phyloP scores from a whole-genome alignment of 2,113 vertebrate genomes.

The Tupaia chinensis region DNA sequence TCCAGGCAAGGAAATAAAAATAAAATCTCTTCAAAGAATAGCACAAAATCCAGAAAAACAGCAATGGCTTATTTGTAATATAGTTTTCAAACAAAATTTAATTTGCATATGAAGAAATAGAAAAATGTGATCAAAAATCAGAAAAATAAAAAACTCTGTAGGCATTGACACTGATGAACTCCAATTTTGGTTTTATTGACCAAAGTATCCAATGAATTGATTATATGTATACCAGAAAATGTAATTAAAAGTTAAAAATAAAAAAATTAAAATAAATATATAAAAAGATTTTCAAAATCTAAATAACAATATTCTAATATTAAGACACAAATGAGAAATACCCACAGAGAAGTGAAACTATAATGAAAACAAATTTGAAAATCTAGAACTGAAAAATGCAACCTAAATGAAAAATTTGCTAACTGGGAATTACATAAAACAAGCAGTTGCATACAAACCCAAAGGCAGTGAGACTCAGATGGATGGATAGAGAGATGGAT shows the following conservation, averaged over 20 bases:
- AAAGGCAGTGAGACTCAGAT: background rate
- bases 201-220: no score
- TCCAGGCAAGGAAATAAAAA: background rate
- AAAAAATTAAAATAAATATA: background rate
- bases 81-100: slow-evolving; percentile 5
- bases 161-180: background rate
- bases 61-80: background rate
- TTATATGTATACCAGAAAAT: no score
- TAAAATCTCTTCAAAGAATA: background rate
- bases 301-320: background rate
- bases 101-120: background rate
- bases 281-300: slow-evolving; percentile 17
- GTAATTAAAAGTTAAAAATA: background rate
- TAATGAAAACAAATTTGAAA: background rate
- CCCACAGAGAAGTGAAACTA: background rate
- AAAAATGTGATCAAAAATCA: background rate
- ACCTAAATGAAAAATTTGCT: background rate
- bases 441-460: background rate
- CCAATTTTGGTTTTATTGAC: background rate
- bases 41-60: background rate
- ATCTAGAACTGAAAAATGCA: background rate
- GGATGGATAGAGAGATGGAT: background rate
- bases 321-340: background rate
- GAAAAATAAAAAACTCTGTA: background rate
- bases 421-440: background rate